phyloP scores from a whole-genome alignment of 2,797 vertebrate genomes.

The Australoheros facetus region DNA sequence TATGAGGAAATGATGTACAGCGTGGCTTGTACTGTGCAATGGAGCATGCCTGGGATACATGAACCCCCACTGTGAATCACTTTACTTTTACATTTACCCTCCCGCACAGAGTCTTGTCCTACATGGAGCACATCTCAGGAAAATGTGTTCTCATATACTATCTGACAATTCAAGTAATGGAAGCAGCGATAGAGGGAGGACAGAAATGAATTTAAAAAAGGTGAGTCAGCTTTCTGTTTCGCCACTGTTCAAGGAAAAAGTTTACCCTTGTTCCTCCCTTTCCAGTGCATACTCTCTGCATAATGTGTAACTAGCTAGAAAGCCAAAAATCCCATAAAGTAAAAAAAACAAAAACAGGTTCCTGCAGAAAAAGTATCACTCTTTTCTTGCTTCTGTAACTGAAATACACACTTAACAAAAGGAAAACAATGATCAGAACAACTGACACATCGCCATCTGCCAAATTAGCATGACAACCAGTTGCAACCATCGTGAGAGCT shows the following conservation, averaged over 20 bases:
- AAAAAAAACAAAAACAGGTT: background rate
- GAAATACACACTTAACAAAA: background rate
- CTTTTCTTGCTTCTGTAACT: background rate
- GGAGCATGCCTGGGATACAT: conserved; percentile 6
- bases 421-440: background rate
- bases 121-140: conserved; percentile 3
- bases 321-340: background rate
- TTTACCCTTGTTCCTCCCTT: background rate
- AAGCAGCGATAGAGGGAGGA: background rate
- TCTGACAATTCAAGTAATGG: conserved; percentile 42
- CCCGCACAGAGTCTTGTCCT: conserved; percentile 10
- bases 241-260: background rate
- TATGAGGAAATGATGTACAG: conserved; percentile 27
- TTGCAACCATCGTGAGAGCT: background rate
- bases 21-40: background rate
- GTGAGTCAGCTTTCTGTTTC: conserved; percentile 1
- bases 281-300: background rate
- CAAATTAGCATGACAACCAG: background rate
- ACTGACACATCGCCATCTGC: background rate
- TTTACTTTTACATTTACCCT: conserved; percentile 19
- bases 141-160: conserved; percentile 20
- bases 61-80: conserved; percentile 24
- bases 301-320: background rate
- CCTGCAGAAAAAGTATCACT: background rate
- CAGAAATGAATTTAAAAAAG: background rate